phyloP scores from a whole-genome alignment of 2,888 invertebrate genomes.

The Chaetoderma sp. region DNA sequence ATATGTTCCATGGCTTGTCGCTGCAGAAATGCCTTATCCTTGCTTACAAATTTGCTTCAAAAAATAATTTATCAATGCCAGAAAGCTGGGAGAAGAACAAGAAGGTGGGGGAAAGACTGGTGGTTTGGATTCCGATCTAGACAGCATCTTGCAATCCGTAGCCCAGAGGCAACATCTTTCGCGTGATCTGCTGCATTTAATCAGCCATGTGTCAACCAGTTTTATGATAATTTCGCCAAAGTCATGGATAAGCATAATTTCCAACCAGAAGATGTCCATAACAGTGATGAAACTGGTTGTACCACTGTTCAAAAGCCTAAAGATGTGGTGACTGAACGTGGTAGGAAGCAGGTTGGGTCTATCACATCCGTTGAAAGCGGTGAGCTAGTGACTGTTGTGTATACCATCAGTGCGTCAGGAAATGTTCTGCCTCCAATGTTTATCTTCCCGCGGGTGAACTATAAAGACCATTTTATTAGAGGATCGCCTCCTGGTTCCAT shows the following conservation, averaged over 20 bases:
- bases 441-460: conserved; percentile 23
- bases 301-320: conserved; percentile 34
- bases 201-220: conserved; percentile 24
- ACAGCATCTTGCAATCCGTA: conserved; percentile 20
- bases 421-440: conserved; percentile 23
- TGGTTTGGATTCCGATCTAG: background rate
- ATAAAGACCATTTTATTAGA: conserved; percentile 20
- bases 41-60: conserved; percentile 1
- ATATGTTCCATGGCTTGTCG: background rate
- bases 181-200: conserved; percentile 36
- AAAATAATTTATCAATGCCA: background rate
- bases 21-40: background rate
- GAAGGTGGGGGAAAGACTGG: conserved; percentile 11
- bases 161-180: conserved; percentile 38
- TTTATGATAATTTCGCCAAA: conserved; percentile 29
- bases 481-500: conserved; percentile 14
- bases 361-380: conserved; percentile 31
- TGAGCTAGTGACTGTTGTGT: conserved; percentile 30
- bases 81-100: background rate
- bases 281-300: conserved; percentile 39
- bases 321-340: conserved; percentile 14
- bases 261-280: conserved; percentile 23
- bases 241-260: conserved; percentile 14
- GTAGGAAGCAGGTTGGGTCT: conserved; percentile 32
- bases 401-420: conserved; percentile 29